Base-by-base conservation (phyloP, 2,113 vertebrate genomes). In the Oplegnathus fasciatus region DNA sequence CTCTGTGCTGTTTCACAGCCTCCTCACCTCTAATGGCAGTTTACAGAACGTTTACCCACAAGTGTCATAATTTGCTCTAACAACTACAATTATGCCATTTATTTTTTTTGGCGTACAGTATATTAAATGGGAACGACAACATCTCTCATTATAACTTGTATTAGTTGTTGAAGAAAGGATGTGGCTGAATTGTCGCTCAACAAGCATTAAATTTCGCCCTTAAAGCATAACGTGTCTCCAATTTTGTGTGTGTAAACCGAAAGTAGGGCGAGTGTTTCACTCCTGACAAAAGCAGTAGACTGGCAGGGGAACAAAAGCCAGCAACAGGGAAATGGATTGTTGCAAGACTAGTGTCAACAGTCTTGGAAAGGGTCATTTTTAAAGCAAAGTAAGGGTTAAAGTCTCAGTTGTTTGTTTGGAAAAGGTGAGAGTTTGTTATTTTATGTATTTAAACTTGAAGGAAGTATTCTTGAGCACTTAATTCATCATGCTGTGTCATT, bases 11-110 rank as follows among this genome's bases (percentile, higher is more conserved):
- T 64, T 78, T 88, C 83, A 77, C 85, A 50, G 87, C 89, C 90
- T 91, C 87, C 89, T 91, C 83, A 87, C 82, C 83, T 82, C 83
- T 89, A 94, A 95, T 94, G 87, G 91, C 89, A 90, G 91, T 93
- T 95, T 94, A 93, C 86, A 82, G 82, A 93, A 89, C 91, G 74
- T 93, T 93, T 93, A 90, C 86, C 90, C 90, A 92, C 88, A 93
- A 92, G 91, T 90, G 91, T 93, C 93, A 94, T 95, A 88, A 92
- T 93, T 92, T 93, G 17, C 91, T 91, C 93, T 94, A 95, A 95
- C 94, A 86, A 87, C 92, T 70, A 80, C 91, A 93, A 96, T 96
- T 94, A 95, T 88, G 86, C 72, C 89, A 83, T 92, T 93, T 95
- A 64, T 90, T 92, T 90, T 91, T 91, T 83, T 72, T 77, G 81